phyloP scores from a whole-genome alignment of 2,888 invertebrate genomes.

The Drosophila birchii region DNA sequence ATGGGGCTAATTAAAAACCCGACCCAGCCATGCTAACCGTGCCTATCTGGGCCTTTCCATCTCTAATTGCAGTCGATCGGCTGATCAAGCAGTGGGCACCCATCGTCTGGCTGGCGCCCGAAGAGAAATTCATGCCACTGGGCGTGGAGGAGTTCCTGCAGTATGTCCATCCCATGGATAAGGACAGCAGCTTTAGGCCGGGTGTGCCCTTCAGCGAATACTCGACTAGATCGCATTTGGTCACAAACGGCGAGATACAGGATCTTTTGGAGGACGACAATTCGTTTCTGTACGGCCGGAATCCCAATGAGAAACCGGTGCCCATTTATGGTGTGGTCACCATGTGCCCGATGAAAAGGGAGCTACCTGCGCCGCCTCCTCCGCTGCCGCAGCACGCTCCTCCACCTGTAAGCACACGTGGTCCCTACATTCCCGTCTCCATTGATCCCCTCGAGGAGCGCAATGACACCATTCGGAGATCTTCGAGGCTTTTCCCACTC shows the following conservation, averaged over 20 bases:
- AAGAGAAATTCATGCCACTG: constrained; percentile 88
- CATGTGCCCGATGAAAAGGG: constrained; percentile 81
- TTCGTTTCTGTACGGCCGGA: constrained; percentile 87
- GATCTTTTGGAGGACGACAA: constrained; percentile 82
- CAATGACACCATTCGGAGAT: constrained; percentile 77
- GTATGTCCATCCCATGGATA: constrained; percentile 85
- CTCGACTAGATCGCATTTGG: constrained; percentile 85
- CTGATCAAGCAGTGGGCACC: constrained; percentile 88
- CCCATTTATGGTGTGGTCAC: constrained; percentile 87
- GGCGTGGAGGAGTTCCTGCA: constrained; percentile 87
- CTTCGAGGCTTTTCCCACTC: constrained; percentile 80
- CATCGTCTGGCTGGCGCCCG: constrained; percentile 88
- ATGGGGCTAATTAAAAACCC: constrained; percentile 56
- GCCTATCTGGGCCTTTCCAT: constrained; percentile 24
- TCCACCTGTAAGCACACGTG: constrained; percentile 68
- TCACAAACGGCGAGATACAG: constrained; percentile 85
- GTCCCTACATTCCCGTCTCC: constrained; percentile 82
- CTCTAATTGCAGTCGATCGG: constrained; percentile 79
- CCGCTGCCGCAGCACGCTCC: background rate
- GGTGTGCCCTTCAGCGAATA: constrained; percentile 79
- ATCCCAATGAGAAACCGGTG: constrained; percentile 86
- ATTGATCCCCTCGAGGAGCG: constrained; percentile 77
- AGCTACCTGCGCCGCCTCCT: constrained; percentile 2
- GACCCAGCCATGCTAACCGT: constrained; percentile 29
- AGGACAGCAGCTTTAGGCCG: constrained; percentile 73